These are phyloP conservation scores for Panzeria rudis DNA, from an alignment of 2,888 invertebrate genomes.

Conservation along the genomic window DNA sequence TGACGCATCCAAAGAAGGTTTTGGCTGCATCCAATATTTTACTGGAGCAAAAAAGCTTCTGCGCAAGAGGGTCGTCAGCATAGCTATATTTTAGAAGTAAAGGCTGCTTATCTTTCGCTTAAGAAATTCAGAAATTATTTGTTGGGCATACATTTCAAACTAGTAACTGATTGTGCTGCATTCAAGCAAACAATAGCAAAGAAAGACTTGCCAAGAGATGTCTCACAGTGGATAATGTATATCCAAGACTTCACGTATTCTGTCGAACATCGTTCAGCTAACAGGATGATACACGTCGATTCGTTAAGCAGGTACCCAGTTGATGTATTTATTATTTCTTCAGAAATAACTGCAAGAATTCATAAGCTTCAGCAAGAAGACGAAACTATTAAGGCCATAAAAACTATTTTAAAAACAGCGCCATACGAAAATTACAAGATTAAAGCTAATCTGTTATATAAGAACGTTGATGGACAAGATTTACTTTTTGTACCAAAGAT, in stretches of 20 bases:
- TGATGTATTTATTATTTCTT: no score
- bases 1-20: no score
- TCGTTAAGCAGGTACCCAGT: no score
- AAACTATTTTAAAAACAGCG: slow-evolving; percentile 46
- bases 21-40: no score
- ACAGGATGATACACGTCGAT: slow-evolving; percentile 67
- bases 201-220: slow-evolving; percentile 53
- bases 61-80: no score
- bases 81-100: no score
- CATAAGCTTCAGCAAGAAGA: slow-evolving; percentile 62
- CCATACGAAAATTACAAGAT: slow-evolving; percentile 63
- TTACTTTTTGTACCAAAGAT: no score
- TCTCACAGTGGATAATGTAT: slow-evolving; percentile 64
- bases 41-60: no score
- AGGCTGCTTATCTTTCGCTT: no score
- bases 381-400: slow-evolving; percentile 64
- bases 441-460: background rate
- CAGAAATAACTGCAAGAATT: slow-evolving; percentile 62
- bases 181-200: slow-evolving; percentile 64
- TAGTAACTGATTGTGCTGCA: no score
- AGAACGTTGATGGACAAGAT: background rate
- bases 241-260: slow-evolving; percentile 67
- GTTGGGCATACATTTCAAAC: no score
- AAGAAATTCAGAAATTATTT: no score
- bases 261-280: slow-evolving; percentile 62